A percentile compares a stretch with the other conserved stretches of the same genome.
phyloP scores from a whole-genome alignment of 2,888 invertebrate species.

The Tolmerus cingulatus region DNA sequence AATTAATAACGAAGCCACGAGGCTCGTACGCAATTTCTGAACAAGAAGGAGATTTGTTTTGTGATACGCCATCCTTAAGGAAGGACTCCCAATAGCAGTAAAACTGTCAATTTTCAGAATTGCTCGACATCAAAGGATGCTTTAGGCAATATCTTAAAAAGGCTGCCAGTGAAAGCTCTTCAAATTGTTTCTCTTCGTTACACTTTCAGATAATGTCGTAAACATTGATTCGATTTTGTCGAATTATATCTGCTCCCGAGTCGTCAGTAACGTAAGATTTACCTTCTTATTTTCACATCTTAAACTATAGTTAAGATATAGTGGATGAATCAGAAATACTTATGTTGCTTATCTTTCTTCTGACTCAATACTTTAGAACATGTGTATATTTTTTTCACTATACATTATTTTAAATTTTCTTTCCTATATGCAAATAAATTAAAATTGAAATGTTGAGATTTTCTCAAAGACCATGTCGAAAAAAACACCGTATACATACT shows the following conservation, averaged over 20 bases:
- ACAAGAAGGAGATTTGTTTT: background rate
- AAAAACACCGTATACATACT: too few species aligned
- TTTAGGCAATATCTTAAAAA: background rate
- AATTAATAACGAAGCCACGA: background rate
- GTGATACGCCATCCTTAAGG: background rate
- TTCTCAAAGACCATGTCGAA: too few species aligned
- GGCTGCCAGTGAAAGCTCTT: background rate
- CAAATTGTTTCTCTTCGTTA: background rate
- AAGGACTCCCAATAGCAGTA: background rate
- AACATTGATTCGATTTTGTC: background rate
- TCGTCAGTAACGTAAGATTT: too few species aligned
- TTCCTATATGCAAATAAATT: too few species aligned
- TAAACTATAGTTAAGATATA: background rate
- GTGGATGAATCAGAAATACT: too few species aligned
- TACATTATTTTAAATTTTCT: too few species aligned
- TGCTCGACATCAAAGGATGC: background rate
- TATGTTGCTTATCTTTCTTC: too few species aligned
- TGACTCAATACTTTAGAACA: too few species aligned
- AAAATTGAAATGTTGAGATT: too few species aligned
- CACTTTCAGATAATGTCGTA: background rate
- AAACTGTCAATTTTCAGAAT: background rate
- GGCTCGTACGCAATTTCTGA: background rate
- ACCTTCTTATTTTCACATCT: background rate
- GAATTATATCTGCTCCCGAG: background rate
- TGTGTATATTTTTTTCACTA: too few species aligned